phyloP scores from a whole-genome alignment of 2,113 vertebrate species.

The Telmatochromis bifrenatus region DNA sequence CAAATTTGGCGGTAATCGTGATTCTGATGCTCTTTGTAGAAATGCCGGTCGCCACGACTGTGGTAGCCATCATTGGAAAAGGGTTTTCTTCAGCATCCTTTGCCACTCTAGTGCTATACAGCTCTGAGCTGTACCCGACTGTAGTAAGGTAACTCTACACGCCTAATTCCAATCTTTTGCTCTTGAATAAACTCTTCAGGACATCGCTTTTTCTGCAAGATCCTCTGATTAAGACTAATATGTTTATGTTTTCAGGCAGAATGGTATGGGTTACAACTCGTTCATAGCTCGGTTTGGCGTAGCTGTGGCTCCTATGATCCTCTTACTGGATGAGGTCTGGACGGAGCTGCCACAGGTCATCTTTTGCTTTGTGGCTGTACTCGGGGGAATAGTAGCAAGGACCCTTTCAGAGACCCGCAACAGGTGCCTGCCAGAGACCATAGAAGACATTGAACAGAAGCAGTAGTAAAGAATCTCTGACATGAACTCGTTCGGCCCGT shows the following conservation, averaged over 20 bases:
- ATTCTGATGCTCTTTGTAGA: slow-evolving; percentile 41
- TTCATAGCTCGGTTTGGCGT: slow-evolving; percentile 74
- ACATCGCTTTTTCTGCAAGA: background rate
- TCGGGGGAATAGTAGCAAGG: slow-evolving; percentile 54
- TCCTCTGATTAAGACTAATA: background rate
- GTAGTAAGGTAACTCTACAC: slow-evolving; percentile 74
- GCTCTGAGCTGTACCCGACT: slow-evolving; percentile 82
- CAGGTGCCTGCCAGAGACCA: slow-evolving; percentile 75
- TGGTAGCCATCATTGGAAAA: slow-evolving; percentile 74
- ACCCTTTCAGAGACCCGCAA: slow-evolving; percentile 73
- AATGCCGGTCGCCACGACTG: slow-evolving; percentile 49
- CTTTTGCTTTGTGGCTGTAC: slow-evolving; percentile 57
- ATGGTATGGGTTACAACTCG: slow-evolving; percentile 73
- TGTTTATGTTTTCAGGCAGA: slow-evolving; percentile 67
- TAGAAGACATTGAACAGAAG: slow-evolving; percentile 72
- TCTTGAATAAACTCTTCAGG: background rate
- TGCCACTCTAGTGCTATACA: slow-evolving; percentile 73
- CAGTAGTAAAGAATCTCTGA: background rate
- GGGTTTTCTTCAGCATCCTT: slow-evolving; percentile 78
- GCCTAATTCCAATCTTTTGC: background rate
- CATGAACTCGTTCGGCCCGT: too few relatives aligned
- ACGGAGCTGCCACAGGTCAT: slow-evolving; percentile 65
- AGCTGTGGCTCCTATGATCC: slow-evolving; percentile 73
- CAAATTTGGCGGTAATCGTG: background rate
- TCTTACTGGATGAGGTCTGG: slow-evolving; percentile 76